Conservation (phyloP, 2,113 vertebrate species). For the Cryptotis parvus region DNA sequence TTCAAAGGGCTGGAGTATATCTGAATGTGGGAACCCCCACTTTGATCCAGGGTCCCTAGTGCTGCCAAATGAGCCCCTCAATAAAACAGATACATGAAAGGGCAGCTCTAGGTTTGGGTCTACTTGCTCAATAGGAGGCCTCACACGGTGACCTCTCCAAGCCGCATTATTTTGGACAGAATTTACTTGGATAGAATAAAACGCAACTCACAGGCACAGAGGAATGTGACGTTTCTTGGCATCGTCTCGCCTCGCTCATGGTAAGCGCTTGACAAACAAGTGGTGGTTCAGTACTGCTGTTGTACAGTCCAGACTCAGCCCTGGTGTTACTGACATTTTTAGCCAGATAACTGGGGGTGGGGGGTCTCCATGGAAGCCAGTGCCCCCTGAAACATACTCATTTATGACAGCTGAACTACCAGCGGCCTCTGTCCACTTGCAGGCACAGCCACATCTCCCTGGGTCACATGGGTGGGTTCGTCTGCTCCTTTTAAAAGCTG, state of each 20-base stretch:
- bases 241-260: neutral
- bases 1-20: too few species aligned
- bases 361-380: neutral
- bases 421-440: too few species aligned
- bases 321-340: neutral
- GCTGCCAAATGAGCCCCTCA: too few species aligned
- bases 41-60: too few species aligned
- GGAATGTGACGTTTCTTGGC: neutral
- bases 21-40: too few species aligned
- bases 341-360: neutral
- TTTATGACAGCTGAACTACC: neutral
- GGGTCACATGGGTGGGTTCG: too few species aligned
- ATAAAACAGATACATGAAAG: neutral
- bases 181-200: slow-evolving; percentile 27
- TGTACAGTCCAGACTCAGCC: neutral
- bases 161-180: slow-evolving; percentile 35
- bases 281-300: neutral
- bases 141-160: neutral
- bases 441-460: neutral
- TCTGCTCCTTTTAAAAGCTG: neutral
- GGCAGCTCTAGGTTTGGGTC: neutral
- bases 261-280: neutral
- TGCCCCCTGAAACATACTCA: too few species aligned
- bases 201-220: neutral
- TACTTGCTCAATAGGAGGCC: neutral